Conservation (phyloP, 2,113 vertebrate genomes). For the Trematocara marginatum region DNA sequence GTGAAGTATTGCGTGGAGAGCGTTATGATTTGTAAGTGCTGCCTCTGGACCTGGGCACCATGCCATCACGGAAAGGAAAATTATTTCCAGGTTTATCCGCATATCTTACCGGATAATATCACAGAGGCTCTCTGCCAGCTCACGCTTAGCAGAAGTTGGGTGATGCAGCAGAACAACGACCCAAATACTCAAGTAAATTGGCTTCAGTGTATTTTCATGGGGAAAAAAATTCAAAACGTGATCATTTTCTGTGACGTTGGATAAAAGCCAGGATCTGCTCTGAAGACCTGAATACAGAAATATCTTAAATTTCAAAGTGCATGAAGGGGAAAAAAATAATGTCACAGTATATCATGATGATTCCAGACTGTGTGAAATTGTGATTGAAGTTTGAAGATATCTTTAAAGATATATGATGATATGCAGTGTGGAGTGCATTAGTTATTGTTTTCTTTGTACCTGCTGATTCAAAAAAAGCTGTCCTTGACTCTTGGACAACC, state of each 20-base stretch:
- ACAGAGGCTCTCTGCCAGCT: background rate
- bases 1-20: background rate
- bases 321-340: background rate
- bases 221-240: background rate
- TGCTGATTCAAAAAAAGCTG: background rate
- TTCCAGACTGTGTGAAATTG: background rate
- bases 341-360: background rate
- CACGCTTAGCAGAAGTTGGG: background rate
- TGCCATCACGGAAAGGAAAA: background rate
- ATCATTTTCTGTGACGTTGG: background rate
- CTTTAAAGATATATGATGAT: background rate
- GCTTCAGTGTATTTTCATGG: background rate
- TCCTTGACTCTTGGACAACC: background rate
- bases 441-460: background rate
- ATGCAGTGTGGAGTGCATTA: background rate
- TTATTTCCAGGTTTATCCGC: background rate
- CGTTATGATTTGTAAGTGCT: background rate
- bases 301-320: accelerated
- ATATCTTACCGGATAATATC: background rate
- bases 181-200: background rate
- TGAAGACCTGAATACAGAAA: background rate
- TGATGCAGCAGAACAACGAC: background rate
- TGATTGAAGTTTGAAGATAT: background rate
- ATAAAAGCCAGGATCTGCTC: background rate
- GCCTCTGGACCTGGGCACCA: background rate